Evolutionary conservation across 2,113 vertebrate genomes (phyloP), one percentile per base, ranked within the genome.

Genomic region (Etia nguti): DNA sequence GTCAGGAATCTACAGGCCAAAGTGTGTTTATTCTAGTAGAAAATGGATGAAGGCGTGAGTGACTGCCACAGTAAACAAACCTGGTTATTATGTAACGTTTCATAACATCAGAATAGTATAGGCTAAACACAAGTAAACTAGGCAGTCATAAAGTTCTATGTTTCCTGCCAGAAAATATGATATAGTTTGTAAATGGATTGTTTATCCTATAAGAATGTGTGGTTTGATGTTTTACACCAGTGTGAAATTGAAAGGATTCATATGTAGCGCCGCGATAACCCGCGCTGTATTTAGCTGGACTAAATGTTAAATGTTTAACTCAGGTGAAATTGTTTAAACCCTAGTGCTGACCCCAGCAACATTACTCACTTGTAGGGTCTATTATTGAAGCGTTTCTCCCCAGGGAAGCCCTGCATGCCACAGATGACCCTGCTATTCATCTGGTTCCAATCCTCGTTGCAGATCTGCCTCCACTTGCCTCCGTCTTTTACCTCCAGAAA

Each of bases 321-420:
- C 48, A 70, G 82, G 20, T 70, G 22, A 22, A 29, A 5, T 24
- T 31, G 22, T 65, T 85, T 36, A 48, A 62, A 87, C 13, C 15
- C 11, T 22, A 20, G 41, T 15, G 56, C 22, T 3, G 10, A 34
- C 29, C 12, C 13, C 16, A 3, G 82, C 18, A 3, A 12, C 26
- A 59, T 82, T 57, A 93, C 98, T 98, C 95, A 99, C 99, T 97
- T 99, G 97, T 99, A 99, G 46, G 97, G 97, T n/a, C 95, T 97
- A 88, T 79, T 20, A 81, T 98, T 99, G 95, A 97, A 97, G 15
- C 96, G 96, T 92, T 97, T 98, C 92, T 98, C 98, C 0, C 92
- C 91, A 0, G 98, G 98, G 89, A 99, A 99, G 10, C 99, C 99
- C 1, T 98, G 97, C 98, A 99, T 99, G 93, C 99, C 99, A 2